Percentiles rank a stretch among this genome's conserved stretches.
Conservation (phyloP, 2,888 invertebrate genomes). For the Penaeus monodon region DNA sequence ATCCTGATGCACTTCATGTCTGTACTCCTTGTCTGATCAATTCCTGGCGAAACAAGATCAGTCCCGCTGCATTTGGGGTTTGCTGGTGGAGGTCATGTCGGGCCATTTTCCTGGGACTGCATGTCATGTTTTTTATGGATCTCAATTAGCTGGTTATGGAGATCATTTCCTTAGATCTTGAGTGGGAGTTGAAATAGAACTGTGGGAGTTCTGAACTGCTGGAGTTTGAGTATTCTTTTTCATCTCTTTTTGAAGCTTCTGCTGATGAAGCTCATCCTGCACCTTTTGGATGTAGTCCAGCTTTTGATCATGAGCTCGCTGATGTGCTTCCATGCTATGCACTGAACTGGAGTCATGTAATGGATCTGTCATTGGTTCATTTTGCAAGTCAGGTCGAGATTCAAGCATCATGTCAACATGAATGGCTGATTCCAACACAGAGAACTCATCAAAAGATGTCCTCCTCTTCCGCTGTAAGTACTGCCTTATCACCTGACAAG, state of each 20-base stretch:
- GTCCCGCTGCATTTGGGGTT: conserved; percentile 31
- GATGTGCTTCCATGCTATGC: conserved; percentile 48
- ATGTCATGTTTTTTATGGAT: conserved; percentile 29
- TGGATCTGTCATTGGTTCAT: conserved; percentile 38
- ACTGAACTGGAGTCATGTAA: conserved; percentile 52
- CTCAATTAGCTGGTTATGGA: conserved; percentile 26
- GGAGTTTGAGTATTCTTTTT: conserved; percentile 35
- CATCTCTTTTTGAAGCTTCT: conserved; percentile 41
- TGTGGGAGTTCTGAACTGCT: conserved; percentile 25
- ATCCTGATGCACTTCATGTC: conserved; percentile 30
- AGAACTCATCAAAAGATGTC: conserved; percentile 48
- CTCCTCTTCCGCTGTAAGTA: conserved; percentile 54
- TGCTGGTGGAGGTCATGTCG: conserved; percentile 34
- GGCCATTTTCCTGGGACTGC: conserved; percentile 27
- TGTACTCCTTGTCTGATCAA: conserved; percentile 32
- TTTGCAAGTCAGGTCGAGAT: conserved; percentile 38
- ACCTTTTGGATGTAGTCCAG: conserved; percentile 38
- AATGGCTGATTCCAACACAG: conserved; percentile 49
- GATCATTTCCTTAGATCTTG: conserved; percentile 19
- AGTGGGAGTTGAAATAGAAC: conserved; percentile 7
- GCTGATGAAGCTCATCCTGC: conserved; percentile 41
- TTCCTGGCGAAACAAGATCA: conserved; percentile 19
- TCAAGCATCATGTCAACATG: conserved; percentile 49
- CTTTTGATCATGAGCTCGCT: conserved; percentile 31
- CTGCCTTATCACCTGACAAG: conserved; percentile 47